Base-by-base conservation (phyloP, 2,797 vertebrate genomes). In the Pipistrellus nathusii region DNA sequence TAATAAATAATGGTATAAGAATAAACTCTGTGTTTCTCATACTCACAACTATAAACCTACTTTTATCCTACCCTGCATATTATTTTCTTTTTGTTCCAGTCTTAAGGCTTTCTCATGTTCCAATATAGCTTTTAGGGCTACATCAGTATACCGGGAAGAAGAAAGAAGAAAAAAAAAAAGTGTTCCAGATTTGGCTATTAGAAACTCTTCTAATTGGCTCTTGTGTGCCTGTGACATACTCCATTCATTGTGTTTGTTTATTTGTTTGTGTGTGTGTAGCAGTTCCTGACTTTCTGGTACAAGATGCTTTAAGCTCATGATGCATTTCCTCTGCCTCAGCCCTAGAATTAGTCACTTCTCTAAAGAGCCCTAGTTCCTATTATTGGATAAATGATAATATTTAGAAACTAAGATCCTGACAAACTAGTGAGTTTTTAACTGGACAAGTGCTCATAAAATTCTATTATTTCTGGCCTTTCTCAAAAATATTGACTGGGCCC, bases 361-460 rank as follows among this genome's bases (percentile, higher is more conserved):
- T 38, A 88, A 88, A 32, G 59, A 87, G 30, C 75, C 46, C 17
- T 82, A 46, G 8, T 88, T 81, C 21, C 8, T 89, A 85, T 94
- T 82, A 66, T 83, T 89, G 27, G n/a, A 30, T 73, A 86, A 78
- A 88, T 89, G 23, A 23, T 89, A 89, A 27, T 89, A 89, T 78
- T 91, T 85, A 62, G 68, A 89, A 91, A 86, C 14, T 41, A 94
- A 46, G 35, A 89, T 91, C 69, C 51, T 93, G 44, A 27, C 55
- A 89, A 89, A 66, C 55, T 72, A 88, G 80, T 88, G 21, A 55
- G 20, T 59, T 95, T 95, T 91, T 89, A 93, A 87, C 91, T 94
- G 48, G n/a, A 38, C 76, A 21, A 87, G 3, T 62, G 81, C 41
- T 68, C 68, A 85, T 66, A 72, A 94, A 95, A 81, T 44, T 86